Evolutionary conservation across 2,113 vertebrate genomes (phyloP).

Genomic region (Procavia capensis): DNA sequence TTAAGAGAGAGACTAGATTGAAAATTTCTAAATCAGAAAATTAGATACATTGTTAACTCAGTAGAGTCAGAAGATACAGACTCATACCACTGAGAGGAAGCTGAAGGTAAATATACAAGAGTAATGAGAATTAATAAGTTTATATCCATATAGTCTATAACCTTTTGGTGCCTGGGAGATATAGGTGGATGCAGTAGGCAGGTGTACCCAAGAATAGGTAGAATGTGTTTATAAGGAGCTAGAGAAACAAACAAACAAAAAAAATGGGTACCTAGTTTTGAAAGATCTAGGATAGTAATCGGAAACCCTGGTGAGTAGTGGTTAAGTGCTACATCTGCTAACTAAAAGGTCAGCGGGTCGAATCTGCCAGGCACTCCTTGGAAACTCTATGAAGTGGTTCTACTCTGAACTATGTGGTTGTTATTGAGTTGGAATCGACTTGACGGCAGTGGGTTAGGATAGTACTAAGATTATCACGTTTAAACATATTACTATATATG

Average conservation of each 20-base stretch:
- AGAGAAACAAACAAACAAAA: background rate
- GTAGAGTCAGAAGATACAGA: background rate
- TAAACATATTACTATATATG: background rate
- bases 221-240: background rate
- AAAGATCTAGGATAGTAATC: background rate
- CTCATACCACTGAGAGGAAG: background rate
- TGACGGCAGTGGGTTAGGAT: too few species aligned
- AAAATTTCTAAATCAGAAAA: conserved; percentile 18
- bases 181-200: background rate
- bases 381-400: too few species aligned
- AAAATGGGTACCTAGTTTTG: background rate
- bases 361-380: too few species aligned
- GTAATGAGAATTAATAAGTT: background rate
- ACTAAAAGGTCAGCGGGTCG: too few species aligned
- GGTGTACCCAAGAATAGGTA: background rate
- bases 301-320: too few species aligned
- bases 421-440: too few species aligned
- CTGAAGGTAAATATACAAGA: background rate
- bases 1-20: conserved; percentile 21
- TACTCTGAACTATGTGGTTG: too few species aligned
- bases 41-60: background rate
- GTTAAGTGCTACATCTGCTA: too few species aligned
- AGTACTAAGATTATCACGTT: background rate
- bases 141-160: background rate
- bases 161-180: background rate